Evolutionary conservation across 92 coral and sea anemone species (phyloP).

Genomic region (Porites rus): DNA sequence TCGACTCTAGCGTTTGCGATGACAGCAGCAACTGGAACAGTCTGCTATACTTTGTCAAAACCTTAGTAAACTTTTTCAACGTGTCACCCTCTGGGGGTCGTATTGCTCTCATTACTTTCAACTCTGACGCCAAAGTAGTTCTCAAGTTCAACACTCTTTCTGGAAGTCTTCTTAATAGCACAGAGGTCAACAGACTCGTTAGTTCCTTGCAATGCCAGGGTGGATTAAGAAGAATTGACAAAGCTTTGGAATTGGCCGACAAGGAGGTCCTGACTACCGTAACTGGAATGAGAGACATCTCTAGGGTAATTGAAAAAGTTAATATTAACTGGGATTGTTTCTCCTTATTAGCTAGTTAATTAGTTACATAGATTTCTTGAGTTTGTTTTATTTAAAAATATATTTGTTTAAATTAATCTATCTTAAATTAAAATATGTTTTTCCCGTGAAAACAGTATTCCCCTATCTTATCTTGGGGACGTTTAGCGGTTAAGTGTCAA

Average conservation of each 20-base stretch:
- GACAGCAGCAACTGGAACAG: constrained; percentile 72
- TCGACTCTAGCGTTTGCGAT: constrained; percentile 80
- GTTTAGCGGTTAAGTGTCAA: no score
- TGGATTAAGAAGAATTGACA: background rate
- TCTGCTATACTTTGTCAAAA: constrained; percentile 63
- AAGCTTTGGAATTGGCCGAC: background rate
- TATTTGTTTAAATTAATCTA: no score
- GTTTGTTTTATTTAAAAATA: no score
- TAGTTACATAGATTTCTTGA: no score
- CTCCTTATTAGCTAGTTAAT: no score
- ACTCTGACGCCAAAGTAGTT: constrained; percentile 52
- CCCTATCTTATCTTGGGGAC: no score
- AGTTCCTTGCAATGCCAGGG: background rate
- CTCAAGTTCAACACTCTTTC: constrained; percentile 60
- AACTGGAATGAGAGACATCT: background rate
- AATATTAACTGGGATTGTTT: no score
- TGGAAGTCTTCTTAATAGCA: background rate
- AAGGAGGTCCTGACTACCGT: background rate
- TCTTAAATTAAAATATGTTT: no score
- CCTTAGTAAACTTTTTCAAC: background rate
- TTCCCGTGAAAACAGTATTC: no score
- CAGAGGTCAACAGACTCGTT: background rate
- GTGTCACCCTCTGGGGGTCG: constrained; percentile 49
- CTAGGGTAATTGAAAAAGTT: background rate
- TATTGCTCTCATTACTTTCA: constrained; percentile 64